These are phyloP conservation scores for Poeciliopsis gracilis DNA, from an alignment of 2,797 vertebrate genomes.

Conservation along the genomic window DNA sequence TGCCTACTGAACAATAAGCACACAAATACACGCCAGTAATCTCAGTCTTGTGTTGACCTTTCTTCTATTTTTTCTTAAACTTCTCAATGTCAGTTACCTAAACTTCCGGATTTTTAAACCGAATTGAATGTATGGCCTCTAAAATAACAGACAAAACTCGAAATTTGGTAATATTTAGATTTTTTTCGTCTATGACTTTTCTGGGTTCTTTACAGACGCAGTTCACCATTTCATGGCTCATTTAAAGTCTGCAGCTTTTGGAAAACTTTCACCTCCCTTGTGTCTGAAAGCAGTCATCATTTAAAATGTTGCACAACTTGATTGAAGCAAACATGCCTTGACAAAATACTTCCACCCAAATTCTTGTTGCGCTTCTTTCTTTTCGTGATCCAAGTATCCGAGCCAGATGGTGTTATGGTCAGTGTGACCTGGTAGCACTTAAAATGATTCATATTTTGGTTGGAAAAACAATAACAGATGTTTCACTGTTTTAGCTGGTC, in stretches of 20 bases:
- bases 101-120: background rate
- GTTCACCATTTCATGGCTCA: background rate
- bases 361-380: background rate
- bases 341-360: background rate
- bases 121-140: background rate
- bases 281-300: background rate
- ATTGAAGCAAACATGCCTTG: background rate
- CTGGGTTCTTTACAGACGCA: background rate
- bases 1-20: constrained; percentile 46
- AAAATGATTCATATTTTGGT: background rate
- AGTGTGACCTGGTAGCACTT: background rate
- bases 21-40: constrained; percentile 24
- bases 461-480: background rate
- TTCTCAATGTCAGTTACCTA: background rate
- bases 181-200: background rate
- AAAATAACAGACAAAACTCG: constrained; percentile 8
- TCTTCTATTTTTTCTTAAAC: constrained; percentile 9
- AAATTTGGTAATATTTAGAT: background rate
- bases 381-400: background rate
- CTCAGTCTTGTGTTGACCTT: constrained; percentile 20
- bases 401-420: background rate
- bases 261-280: background rate
- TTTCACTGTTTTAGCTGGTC: no score
- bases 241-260: background rate
- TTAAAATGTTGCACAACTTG: background rate